Conservation (phyloP, 37 sponge, comb jelly and placozoan species). For the Lycopodina hypogea region DNA sequence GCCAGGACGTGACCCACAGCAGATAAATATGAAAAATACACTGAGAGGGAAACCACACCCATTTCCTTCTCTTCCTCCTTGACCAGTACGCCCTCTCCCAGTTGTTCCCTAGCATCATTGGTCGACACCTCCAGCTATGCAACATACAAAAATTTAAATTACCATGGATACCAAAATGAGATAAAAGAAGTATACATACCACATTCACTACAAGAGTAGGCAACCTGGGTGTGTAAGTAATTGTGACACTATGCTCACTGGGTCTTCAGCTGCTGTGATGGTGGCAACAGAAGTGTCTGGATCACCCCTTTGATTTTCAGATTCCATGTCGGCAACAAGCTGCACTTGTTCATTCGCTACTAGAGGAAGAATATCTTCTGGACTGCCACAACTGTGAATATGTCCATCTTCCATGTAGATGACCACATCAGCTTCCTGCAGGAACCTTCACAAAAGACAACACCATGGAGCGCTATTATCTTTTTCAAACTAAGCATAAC, state of each 20-base stretch:
- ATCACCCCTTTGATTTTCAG: not conserved
- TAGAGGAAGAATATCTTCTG: constrained; percentile 59
- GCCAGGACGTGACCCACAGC: constrained; percentile 84
- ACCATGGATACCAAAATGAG: too few relatives aligned
- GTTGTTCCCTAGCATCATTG: not conserved
- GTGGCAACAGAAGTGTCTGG: not conserved
- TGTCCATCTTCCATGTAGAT: constrained; percentile 74
- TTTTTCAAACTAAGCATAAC: not conserved
- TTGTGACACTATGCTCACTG: not conserved
- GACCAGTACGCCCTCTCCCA: constrained; percentile 54
- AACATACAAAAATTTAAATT: too few relatives aligned
- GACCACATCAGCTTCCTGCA: constrained; percentile 71
- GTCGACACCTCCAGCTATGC: too few relatives aligned
- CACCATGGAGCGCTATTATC: not conserved
- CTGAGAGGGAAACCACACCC: constrained; percentile 73
- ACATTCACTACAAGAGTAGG: too few relatives aligned
- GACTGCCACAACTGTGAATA: constrained; percentile 62
- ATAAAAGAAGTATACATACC: too few relatives aligned
- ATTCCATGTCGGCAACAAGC: not conserved
- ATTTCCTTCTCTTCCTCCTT: constrained; percentile 88
- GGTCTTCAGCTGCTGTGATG: not conserved
- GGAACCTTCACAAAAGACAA: constrained; percentile 51
- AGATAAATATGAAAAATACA: constrained; percentile 88
- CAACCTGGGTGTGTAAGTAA: too few relatives aligned
- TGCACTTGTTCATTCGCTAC: constrained; percentile 1